Conservation (phyloP, 2,797 vertebrate species). For the Anniella stebbinsi region DNA sequence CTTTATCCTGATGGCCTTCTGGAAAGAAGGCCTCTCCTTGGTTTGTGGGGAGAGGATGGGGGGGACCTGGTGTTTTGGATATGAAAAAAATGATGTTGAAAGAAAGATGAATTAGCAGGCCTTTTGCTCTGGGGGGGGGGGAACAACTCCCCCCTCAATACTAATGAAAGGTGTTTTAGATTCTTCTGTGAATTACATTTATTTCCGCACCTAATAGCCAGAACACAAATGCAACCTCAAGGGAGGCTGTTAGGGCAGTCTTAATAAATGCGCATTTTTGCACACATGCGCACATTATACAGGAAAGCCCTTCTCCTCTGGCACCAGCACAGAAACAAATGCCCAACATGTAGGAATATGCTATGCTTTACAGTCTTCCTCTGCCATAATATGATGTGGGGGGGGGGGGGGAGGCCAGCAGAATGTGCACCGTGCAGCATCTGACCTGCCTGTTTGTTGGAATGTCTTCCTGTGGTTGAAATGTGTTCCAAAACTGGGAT, state of each 20-base stretch:
- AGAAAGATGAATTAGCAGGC: background rate
- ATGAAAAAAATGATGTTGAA: background rate
- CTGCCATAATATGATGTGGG: too few species aligned
- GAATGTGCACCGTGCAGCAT: too few species aligned
- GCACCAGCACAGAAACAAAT: background rate
- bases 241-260: background rate
- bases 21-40: background rate
- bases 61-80: background rate
- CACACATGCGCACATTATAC: background rate
- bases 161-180: background rate
- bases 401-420: too few species aligned
- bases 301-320: background rate
- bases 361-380: background rate
- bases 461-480: background rate
- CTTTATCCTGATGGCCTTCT: background rate
- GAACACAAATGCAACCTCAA: background rate
- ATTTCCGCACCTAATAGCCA: background rate
- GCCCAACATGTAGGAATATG: background rate
- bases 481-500: background rate
- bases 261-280: slow-evolving; percentile 1
- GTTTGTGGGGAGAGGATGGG: background rate
- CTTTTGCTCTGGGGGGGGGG: background rate
- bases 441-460: background rate
- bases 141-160: background rate
- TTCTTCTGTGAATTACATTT: background rate